Evolutionary conservation across 2,113 vertebrate genomes (phyloP), one percentile per base, ranked within the genome.

Genomic region (Lates calcarifer): DNA sequence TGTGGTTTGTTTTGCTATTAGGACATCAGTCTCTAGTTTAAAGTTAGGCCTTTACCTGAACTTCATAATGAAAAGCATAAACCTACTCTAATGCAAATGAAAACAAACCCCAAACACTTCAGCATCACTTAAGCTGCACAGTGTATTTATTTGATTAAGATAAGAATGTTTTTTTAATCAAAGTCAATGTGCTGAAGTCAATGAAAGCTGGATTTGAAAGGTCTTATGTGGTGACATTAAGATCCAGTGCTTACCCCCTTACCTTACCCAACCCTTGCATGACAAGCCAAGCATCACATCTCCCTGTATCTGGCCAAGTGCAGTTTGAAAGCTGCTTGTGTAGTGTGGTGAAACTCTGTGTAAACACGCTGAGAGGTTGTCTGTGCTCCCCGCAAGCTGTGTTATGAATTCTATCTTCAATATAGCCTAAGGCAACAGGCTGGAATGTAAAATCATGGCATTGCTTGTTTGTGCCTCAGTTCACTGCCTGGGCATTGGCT

Each of bases 341-440:
- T 67, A 47, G 56, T 77, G 66, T 80, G 60, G 47, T 78, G 74
- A 72, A 85, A 75, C 70, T 45, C 51, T 43, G 6, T 77, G 89
- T 83, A 87, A 86, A 89, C 74, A 85, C 45, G 14, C 62, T 47
- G 29, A 81, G 63, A 81, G 76, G 63, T 56, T 60, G 56, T 58
- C 62, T 70, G 28, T 57, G 51, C 68, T 82, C 51, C 55, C 57
- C 31, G 51, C 29, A 74, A 82, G 68, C 18, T 69, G 41, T 85
- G 86, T 84, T 62, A 72, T 91, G 91, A 94, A 93, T 90, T 93
- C 89, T 86, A 87, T 88, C 87, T 86, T 76, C 92, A 88, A 91
- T 83, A 81, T 53, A 11, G 53, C 65, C 86, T 8, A 1, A 66
- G 85, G 89, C 87, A 74, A 69, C 31, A 84, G 6, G 45, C 70